Evolutionary conservation across 2,888 invertebrate species (phyloP), one percentile per base, ranked within the genome.

Genomic region (Atrina japonica): DNA sequence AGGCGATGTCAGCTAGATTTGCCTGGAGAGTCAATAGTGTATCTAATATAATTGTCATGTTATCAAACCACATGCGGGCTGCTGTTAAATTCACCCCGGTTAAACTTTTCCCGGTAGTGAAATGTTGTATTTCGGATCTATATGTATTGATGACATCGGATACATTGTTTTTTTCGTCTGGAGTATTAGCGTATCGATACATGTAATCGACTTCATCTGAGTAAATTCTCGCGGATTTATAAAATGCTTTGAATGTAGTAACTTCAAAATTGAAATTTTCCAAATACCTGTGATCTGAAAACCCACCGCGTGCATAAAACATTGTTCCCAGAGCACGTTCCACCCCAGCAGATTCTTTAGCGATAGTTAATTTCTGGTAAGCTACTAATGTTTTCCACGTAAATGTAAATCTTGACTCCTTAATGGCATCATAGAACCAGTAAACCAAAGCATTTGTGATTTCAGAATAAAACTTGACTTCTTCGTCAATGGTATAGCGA

Each of bases 281-380:
- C 16, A 53, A 72, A 6, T 59, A 58, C 7, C 50, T 23, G 18
- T 58, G 56, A n/a, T 25, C 18, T 14, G 43, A 43, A 63, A 86
- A 86, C 2, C 92, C 92, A 0, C 96, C 96, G 76, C 95, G 92
- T 0, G 95, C 96, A 86, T 95, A 96, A 91, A 96, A 96, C 90
- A 95, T 95, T 76, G 96, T 95, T 1, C 96, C 96, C 77, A 96
- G 94, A 0, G 96, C 96, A 23, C 96, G 95, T 0, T 95, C 95
- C 65, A 96, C 96, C 0, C 96, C 96, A 68, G 95, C 94, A 87
- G 96, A 95, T 88, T 96, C 96, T 78, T 96, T 96, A 87, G 96
- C 95, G 7, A 95, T 93, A 0, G 97, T 92, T 0, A 97, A 92
- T 90, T 96, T 96, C 90, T 96, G 96, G 90, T 96, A 96, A 0